A percentile compares a stretch with the other conserved stretches of the same genome.
Evolutionary conservation across 2,113 vertebrate genomes (phyloP).

Genomic region (Calyptommatus sinebrachiatus): DNA sequence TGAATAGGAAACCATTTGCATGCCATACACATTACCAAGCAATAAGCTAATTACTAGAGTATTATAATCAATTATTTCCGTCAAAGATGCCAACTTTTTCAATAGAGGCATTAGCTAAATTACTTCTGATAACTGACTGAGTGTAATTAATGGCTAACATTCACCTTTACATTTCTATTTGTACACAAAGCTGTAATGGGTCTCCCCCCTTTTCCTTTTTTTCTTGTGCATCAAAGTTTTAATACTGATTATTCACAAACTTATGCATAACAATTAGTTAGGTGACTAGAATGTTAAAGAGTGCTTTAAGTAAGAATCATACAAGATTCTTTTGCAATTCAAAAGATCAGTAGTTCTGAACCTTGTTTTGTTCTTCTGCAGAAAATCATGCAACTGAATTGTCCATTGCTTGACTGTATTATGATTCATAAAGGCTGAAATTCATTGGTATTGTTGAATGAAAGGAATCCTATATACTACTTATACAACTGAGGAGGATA

Average conservation of each 20-base stretch:
- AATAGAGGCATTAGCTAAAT: conserved; percentile 46
- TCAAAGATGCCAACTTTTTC: conserved; percentile 45
- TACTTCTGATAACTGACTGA: conserved; percentile 51
- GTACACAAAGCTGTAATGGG: neutral
- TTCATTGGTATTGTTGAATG: neutral
- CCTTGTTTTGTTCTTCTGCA: neutral
- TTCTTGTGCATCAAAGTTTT: neutral
- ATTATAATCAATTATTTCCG: conserved; percentile 53
- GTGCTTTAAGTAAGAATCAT: neutral
- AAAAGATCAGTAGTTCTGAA: conserved; percentile 10
- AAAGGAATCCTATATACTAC: neutral
- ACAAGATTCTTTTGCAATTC: conserved; percentile 7
- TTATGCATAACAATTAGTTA: conserved; percentile 9
- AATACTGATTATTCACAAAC: conserved; percentile 4
- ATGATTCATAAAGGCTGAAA: neutral
- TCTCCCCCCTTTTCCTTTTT: too few species aligned
- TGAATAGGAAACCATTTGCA: conserved; percentile 48
- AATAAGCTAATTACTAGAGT: conserved; percentile 47
- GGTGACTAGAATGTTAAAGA: conserved; percentile 18
- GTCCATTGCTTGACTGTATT: neutral
- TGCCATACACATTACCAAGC: conserved; percentile 23
- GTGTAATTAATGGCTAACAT: conserved; percentile 30
- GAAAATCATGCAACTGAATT: neutral
- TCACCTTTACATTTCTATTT: conserved; percentile 38
- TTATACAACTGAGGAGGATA: neutral